Percentiles rank a stretch among this genome's conserved stretches.
Conservation (phyloP, 2,113 vertebrate genomes). For the Eidolon helvum region DNA sequence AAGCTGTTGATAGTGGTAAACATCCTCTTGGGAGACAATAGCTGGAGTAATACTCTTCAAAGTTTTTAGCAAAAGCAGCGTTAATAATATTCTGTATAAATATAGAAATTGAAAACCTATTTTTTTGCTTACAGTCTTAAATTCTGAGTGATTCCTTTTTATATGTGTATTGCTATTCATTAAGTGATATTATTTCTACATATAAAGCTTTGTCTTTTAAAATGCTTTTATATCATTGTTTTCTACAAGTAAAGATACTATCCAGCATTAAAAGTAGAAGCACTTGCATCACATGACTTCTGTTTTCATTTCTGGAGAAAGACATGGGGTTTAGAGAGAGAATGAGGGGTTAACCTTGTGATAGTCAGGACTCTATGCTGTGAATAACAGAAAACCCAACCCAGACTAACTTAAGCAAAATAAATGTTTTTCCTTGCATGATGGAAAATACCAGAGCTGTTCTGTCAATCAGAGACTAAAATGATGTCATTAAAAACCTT, state of each 20-base stretch:
- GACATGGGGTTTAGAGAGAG: background rate
- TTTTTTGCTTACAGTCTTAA: background rate
- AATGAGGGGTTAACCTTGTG: background rate
- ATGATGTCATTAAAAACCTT: background rate
- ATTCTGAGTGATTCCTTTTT: background rate
- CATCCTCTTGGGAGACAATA: background rate
- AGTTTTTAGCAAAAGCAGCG: background rate
- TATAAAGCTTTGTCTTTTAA: background rate
- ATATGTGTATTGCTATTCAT: background rate
- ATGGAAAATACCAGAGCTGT: background rate
- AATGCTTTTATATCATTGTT: background rate
- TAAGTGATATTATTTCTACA: background rate
- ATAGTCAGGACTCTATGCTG: background rate
- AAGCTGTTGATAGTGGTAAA: background rate
- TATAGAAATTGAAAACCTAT: background rate
- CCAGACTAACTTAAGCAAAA: background rate
- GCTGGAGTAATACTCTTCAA: background rate
- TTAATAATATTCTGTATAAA: background rate
- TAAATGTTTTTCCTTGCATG: background rate
- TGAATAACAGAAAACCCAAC: background rate
- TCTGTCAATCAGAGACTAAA: background rate
- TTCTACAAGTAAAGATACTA: constrained; percentile 6
- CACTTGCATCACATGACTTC: background rate
- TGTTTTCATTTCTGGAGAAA: constrained; percentile 43
- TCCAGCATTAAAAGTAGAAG: constrained; percentile 12